phyloP scores from a whole-genome alignment of 2,888 invertebrate genomes.

The Cheilosia urbana region DNA sequence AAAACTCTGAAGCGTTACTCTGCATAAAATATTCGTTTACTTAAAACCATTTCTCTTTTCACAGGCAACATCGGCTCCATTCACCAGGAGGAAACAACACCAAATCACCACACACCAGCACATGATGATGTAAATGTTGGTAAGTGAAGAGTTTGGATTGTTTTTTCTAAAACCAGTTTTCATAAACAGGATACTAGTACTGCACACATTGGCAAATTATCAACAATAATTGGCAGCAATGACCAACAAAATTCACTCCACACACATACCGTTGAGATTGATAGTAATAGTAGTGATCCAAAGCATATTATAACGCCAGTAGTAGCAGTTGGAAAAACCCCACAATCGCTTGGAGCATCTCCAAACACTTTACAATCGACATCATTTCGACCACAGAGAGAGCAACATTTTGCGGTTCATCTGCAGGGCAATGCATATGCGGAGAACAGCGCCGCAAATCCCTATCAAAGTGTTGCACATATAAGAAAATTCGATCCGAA shows the following conservation, averaged over 20 bases:
- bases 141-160: conserved; percentile 77
- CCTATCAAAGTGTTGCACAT: conserved; percentile 17
- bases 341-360: conserved; percentile 51
- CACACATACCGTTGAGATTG: conserved; percentile 76
- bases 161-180: conserved; percentile 77
- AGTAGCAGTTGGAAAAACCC: conserved; percentile 13
- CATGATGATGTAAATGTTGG: conserved; percentile 79
- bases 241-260: conserved; percentile 78
- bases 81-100: neutral
- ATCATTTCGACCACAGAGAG: conserved; percentile 21
- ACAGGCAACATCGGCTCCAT: neutral
- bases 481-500: conserved; percentile 68
- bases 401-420: conserved; percentile 40
- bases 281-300: conserved; percentile 73
- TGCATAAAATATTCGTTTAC: neutral
- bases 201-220: conserved; percentile 78
- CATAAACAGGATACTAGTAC: conserved; percentile 79
- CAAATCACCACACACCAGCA: conserved; percentile 5
- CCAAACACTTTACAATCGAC: conserved; percentile 38
- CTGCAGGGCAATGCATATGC: conserved; percentile 34
- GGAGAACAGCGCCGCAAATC: conserved; percentile 34
- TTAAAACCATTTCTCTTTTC: neutral
- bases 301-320: conserved; percentile 17
- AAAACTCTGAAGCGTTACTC: too few relatives aligned
- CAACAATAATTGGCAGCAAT: conserved; percentile 77